These are phyloP conservation scores for Halcyon smyrnensis DNA, from an alignment of 2,797 vertebrate species.

Conservation along the genomic window DNA sequence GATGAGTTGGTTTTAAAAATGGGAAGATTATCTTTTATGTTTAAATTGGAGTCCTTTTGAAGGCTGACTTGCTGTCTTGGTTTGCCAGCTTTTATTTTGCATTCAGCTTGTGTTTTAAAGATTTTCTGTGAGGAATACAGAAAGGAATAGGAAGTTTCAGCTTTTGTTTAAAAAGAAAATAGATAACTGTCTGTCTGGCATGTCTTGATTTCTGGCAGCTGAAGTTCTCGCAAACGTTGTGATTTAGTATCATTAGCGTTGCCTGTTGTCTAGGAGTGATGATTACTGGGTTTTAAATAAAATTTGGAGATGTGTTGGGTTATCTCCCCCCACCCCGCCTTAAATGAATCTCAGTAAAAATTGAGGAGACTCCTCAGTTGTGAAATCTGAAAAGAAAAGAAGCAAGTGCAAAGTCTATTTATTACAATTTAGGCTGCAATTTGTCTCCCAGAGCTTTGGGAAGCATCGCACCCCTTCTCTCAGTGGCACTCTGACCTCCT, in stretches of 20 bases:
- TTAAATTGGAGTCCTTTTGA: background rate
- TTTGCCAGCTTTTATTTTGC: background rate
- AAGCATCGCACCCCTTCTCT: background rate
- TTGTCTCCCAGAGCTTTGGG: background rate
- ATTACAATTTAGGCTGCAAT: background rate
- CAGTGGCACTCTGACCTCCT: slow-evolving; percentile 60
- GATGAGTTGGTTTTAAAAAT: background rate
- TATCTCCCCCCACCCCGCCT: rapidly evolving
- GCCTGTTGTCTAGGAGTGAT: background rate
- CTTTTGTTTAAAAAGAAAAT: background rate
- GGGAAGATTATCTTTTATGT: background rate
- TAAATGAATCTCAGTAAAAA: background rate
- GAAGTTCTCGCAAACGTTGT: background rate
- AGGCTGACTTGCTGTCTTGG: background rate
- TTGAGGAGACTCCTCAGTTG: background rate
- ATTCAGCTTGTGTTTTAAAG: background rate
- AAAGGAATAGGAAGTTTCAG: background rate
- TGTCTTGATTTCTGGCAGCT: background rate
- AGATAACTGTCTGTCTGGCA: background rate
- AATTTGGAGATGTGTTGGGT: background rate
- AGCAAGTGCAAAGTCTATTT: background rate
- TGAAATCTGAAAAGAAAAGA: background rate
- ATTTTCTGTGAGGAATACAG: background rate
- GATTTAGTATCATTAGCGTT: background rate
- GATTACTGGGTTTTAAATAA: background rate